Conservation (phyloP, 2,113 vertebrate species). For the Struthidea cinerea region DNA sequence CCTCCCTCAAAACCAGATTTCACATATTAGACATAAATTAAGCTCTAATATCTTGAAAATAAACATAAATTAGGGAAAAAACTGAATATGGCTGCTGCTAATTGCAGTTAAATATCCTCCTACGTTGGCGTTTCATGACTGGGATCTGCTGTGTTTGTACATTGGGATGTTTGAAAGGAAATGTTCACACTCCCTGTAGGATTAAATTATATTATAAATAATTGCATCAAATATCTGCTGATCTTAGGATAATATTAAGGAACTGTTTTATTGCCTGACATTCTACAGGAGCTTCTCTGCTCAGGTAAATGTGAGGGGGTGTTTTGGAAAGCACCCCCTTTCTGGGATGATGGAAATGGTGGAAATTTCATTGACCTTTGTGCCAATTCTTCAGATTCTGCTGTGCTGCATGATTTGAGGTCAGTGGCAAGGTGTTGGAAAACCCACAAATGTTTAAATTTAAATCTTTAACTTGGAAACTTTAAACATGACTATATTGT, state of each 20-base stretch:
- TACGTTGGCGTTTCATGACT: neutral
- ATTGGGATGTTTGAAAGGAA: neutral
- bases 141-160: neutral
- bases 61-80: neutral
- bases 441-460: neutral
- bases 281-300: neutral
- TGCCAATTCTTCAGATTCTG: neutral
- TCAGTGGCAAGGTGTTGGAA: neutral
- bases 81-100: neutral
- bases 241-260: neutral
- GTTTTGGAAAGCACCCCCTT: neutral
- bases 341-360: neutral
- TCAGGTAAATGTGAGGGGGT: neutral
- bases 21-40: neutral
- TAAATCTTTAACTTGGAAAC: neutral
- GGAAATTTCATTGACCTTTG: neutral
- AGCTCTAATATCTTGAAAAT: neutral
- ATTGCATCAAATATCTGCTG: neutral
- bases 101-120: neutral
- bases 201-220: neutral
- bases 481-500: fast-evolving
- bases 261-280: neutral
- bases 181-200: neutral
- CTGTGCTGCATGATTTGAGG: neutral
- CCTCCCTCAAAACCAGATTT: neutral